A percentile compares a stretch with the other conserved stretches of the same genome.
These are phyloP conservation scores for Lycaena phlaeas DNA, from an alignment of 2,888 invertebrate genomes.

Conservation along the genomic window DNA sequence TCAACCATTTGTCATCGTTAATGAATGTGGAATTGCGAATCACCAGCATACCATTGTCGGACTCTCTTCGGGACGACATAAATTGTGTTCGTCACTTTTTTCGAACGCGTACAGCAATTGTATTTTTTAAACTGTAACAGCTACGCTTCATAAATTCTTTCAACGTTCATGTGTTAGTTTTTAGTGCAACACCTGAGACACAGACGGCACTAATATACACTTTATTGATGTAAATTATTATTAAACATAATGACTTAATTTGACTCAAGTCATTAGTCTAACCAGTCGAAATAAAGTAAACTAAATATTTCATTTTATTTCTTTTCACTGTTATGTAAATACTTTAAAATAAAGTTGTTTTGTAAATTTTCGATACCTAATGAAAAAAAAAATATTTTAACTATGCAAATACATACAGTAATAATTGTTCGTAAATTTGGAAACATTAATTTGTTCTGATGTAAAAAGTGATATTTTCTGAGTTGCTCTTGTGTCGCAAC, in stretches of 20 bases:
- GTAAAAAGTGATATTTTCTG: slow-evolving; percentile 10
- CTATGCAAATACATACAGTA: too few species aligned
- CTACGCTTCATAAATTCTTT: slow-evolving; percentile 24
- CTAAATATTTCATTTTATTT: slow-evolving; percentile 13
- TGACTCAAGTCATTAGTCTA: too few species aligned
- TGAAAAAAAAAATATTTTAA: too few species aligned
- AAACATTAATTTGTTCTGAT: too few species aligned
- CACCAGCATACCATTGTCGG: slow-evolving; percentile 27
- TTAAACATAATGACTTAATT: slow-evolving; percentile 10
- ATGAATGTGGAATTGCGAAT: slow-evolving; percentile 27
- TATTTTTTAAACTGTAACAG: slow-evolving; percentile 22
- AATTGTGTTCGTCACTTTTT: slow-evolving; percentile 27
- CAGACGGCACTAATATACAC: slow-evolving; percentile 13
- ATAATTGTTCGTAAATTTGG: too few species aligned
- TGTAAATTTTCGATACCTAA: too few species aligned
- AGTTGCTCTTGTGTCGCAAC: slow-evolving; percentile 12
- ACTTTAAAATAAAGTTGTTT: too few species aligned
- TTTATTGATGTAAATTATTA: too few species aligned
- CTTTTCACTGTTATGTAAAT: too few species aligned
- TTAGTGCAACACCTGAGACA: slow-evolving; percentile 13
- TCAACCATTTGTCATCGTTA: slow-evolving; percentile 57
- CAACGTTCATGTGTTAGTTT: slow-evolving; percentile 20
- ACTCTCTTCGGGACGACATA: slow-evolving; percentile 24
- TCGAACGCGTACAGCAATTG: slow-evolving; percentile 23
- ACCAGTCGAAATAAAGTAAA: too few species aligned